Percentiles rank a stretch among this genome's conserved stretches.
phyloP scores from a whole-genome alignment of 2,113 vertebrate genomes.

The Marcusenius ussheri region DNA sequence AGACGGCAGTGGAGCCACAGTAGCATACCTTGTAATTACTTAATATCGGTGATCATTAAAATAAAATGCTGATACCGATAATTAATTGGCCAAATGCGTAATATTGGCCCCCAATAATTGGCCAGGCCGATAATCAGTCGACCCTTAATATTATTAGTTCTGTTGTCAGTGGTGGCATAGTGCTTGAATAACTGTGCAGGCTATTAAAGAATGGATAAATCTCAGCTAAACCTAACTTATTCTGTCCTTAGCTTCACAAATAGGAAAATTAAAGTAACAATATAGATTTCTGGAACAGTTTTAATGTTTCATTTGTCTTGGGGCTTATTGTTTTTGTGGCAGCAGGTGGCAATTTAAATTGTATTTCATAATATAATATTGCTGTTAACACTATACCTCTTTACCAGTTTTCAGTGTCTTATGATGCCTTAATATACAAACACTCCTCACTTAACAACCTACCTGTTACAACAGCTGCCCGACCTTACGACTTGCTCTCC shows the following conservation, averaged over 20 bases:
- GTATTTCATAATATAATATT: neutral
- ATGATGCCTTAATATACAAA: neutral
- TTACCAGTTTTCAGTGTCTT: neutral
- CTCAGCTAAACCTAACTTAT: neutral
- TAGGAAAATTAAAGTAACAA: neutral
- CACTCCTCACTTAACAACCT: too few relatives aligned
- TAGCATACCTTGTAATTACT: neutral
- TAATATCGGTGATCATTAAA: neutral
- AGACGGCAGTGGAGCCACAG: too few relatives aligned
- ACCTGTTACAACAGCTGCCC: too few relatives aligned
- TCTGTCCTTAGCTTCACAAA: neutral
- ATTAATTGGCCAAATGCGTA: neutral
- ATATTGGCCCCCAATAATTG: neutral
- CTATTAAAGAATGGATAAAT: neutral
- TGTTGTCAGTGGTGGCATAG: neutral
- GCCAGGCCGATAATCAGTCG: neutral
- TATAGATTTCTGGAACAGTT: neutral
- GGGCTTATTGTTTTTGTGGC: neutral
- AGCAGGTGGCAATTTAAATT: neutral
- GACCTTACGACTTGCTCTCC: too few relatives aligned
- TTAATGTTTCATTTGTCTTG: neutral
- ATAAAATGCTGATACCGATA: neutral
- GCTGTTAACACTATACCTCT: neutral
- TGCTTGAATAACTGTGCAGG: neutral
- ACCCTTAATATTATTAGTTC: neutral